Percentiles rank a stretch among this genome's conserved stretches.
These are phyloP conservation scores for Heliconius himera DNA, from an alignment of 1,140 invertebrate species.

Conservation along the genomic window DNA sequence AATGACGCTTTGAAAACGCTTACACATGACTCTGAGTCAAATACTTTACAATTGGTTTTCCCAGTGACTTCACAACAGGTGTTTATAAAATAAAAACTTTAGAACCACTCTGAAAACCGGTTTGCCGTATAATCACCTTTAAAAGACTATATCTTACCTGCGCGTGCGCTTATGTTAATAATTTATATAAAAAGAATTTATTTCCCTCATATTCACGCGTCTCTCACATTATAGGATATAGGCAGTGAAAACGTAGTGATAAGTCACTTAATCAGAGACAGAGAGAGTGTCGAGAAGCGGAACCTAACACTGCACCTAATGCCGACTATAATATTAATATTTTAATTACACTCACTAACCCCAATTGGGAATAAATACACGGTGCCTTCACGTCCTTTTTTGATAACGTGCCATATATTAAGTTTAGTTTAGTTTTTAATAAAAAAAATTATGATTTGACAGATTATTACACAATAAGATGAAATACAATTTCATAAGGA, in stretches of 20 bases:
- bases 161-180: background rate
- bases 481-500: no score
- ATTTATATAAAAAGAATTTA: background rate
- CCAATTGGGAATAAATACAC: no score
- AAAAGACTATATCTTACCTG: background rate
- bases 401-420: no score
- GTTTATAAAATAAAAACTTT: background rate
- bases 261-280: no score
- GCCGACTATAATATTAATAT: no score
- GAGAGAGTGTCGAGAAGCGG: no score
- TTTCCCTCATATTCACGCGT: background rate
- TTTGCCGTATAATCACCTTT: background rate
- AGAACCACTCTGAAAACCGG: background rate
- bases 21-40: background rate
- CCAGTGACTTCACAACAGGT: slow-evolving; percentile 10
- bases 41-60: slow-evolving; percentile 1
- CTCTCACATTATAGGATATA: background rate
- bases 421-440: no score
- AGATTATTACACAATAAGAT: no score
- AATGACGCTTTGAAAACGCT: background rate
- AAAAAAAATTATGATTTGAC: no score
- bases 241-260: background rate
- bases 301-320: no score
- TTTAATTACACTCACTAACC: no score
- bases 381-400: no score